Conservation (phyloP, 2,888 invertebrate genomes). For the Epinotia nisella region DNA sequence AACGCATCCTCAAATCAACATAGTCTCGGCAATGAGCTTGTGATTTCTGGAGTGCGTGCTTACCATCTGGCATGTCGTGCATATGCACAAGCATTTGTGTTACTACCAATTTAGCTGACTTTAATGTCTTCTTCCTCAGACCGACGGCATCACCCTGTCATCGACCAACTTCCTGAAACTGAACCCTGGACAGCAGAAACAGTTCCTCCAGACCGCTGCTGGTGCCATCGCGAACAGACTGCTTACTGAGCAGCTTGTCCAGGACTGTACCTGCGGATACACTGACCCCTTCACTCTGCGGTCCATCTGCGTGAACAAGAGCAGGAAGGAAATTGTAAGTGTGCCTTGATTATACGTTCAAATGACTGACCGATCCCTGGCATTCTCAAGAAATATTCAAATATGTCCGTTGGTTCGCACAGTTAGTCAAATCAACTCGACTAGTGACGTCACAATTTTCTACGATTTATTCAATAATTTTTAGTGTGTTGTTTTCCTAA, state of each 20-base stretch:
- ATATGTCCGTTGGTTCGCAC: too few species aligned
- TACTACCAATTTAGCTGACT: too few species aligned
- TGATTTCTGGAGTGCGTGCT: too few species aligned
- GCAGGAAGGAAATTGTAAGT: conserved; percentile 71
- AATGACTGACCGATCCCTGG: too few species aligned
- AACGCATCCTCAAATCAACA: too few species aligned
- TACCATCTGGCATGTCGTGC: too few species aligned
- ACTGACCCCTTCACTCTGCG: conserved; percentile 65
- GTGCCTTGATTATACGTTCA: background rate
- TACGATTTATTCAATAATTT: too few species aligned
- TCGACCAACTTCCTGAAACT: conserved; percentile 83
- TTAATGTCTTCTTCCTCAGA: conserved; percentile 63
- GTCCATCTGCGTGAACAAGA: conserved; percentile 68
- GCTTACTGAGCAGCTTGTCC: conserved; percentile 64
- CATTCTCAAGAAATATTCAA: background rate
- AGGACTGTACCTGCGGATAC: conserved; percentile 76
- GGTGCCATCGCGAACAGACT: conserved; percentile 74
- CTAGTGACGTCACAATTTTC: too few species aligned
- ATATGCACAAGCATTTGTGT: too few species aligned
- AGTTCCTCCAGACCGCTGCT: conserved; percentile 84
- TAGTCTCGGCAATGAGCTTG: too few species aligned
- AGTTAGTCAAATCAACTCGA: too few species aligned
- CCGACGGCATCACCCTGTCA: conserved; percentile 87
- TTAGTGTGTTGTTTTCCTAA: too few species aligned
- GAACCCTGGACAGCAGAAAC: conserved; percentile 85